Conservation (phyloP, 2,797 vertebrate species). For the Parauchenoglanis ngamensis region DNA sequence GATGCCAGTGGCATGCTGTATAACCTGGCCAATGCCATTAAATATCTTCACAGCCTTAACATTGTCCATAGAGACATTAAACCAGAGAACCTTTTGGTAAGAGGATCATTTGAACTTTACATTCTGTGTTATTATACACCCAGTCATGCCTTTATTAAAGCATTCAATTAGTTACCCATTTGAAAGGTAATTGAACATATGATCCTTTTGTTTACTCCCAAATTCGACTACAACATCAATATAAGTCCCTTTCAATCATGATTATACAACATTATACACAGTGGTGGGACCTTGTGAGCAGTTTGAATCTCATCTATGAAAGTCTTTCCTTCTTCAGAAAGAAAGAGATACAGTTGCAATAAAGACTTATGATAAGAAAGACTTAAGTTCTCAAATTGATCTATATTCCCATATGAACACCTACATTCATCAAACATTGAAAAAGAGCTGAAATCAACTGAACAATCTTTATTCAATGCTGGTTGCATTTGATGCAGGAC, state of each 20-base stretch:
- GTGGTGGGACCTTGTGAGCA: background rate
- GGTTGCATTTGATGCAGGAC: too few species aligned
- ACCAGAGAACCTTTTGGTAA: conserved; percentile 96
- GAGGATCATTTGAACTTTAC: conserved; percentile 44
- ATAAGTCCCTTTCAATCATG: background rate
- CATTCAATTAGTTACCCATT: background rate
- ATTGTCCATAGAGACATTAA: conserved; percentile 99
- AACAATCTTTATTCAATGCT: too few species aligned
- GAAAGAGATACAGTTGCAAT: background rate
- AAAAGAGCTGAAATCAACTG: too few species aligned
- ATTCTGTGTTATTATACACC: background rate
- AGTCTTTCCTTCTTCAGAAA: background rate
- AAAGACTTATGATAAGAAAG: too few species aligned
- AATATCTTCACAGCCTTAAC: conserved; percentile 95
- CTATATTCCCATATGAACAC: too few species aligned
- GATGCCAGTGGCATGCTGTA: conserved; percentile 97
- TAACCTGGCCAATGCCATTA: conserved; percentile 95
- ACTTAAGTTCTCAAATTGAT: too few species aligned
- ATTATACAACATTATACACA: background rate
- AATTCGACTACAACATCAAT: too few species aligned
- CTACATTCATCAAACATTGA: too few species aligned
- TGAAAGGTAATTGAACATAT: background rate
- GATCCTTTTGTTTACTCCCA: background rate
- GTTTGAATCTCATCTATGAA: background rate
- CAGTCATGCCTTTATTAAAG: background rate